Conservation (phyloP, 2,113 vertebrate species). For the Morone saxatilis region DNA sequence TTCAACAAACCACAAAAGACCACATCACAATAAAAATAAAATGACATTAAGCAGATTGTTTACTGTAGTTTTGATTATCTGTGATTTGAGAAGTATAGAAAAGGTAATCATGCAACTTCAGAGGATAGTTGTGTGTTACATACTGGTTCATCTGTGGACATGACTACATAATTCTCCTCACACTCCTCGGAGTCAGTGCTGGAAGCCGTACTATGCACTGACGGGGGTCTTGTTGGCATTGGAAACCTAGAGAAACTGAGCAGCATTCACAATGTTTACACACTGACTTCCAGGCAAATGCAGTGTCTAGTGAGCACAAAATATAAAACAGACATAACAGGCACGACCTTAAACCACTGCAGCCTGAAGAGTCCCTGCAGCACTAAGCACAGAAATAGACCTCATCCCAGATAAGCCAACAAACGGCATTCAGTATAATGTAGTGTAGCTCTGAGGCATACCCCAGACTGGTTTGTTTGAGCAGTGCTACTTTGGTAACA, state of each 20-base stretch:
- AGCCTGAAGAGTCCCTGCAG: constrained; percentile 51
- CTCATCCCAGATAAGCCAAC: constrained; percentile 52
- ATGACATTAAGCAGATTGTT: background rate
- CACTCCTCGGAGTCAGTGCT: constrained; percentile 98
- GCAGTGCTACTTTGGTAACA: constrained; percentile 62
- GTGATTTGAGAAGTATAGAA: constrained; percentile 27
- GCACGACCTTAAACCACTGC: constrained; percentile 44
- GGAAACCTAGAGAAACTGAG: constrained; percentile 96
- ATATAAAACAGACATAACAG: constrained; percentile 59
- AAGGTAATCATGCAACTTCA: constrained; percentile 53
- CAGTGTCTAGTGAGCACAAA: constrained; percentile 62
- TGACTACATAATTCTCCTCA: constrained; percentile 97
- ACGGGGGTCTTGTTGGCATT: constrained; percentile 92
- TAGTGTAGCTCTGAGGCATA: constrained; percentile 47
- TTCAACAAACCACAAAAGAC: constrained; percentile 9
- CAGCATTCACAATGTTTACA: constrained; percentile 86
- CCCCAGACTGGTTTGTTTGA: constrained; percentile 43
- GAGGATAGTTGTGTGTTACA: constrained; percentile 85
- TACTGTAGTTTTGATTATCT: constrained; percentile 30
- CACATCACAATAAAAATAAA: background rate
- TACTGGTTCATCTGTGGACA: constrained; percentile 94
- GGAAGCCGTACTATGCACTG: constrained; percentile 97
- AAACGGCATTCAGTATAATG: constrained; percentile 25
- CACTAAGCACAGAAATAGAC: constrained; percentile 51
- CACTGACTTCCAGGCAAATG: constrained; percentile 67